Evolutionary conservation across 1,140 invertebrate species (phyloP).

Genomic region (Periplaneta americana): DNA sequence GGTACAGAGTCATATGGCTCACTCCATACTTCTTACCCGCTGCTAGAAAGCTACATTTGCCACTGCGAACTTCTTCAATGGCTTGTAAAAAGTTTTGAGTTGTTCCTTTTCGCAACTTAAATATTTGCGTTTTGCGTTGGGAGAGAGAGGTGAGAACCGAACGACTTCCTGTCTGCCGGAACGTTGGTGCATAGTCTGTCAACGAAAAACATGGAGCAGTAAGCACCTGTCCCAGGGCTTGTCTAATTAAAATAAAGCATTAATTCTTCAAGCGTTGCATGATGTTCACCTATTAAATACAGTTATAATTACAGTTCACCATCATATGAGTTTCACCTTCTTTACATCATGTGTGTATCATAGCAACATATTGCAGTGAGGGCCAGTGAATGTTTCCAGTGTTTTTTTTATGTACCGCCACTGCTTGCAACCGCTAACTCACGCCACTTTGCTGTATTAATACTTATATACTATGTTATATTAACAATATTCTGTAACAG

Average conservation of each 20-base stretch:
- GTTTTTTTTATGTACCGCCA: too few relatives aligned
- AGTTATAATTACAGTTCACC: not conserved
- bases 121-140: slow-evolving; percentile 2
- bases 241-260: not conserved
- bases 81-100: slow-evolving; percentile 11
- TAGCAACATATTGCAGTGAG: not conserved
- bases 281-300: not conserved
- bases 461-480: too few relatives aligned
- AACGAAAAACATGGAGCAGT: slow-evolving; percentile 7
- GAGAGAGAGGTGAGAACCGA: not conserved
- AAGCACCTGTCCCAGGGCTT: not conserved
- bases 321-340: not conserved
- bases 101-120: slow-evolving; percentile 10
- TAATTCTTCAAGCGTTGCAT: not conserved
- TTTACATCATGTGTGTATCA: not conserved
- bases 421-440: too few relatives aligned
- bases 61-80: slow-evolving; percentile 3
- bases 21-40: slow-evolving; percentile 13
- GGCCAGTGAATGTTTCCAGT: too few relatives aligned
- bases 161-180: slow-evolving; percentile 6
- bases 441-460: too few relatives aligned
- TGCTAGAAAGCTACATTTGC: slow-evolving; percentile 7
- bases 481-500: too few relatives aligned
- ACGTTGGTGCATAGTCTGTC: slow-evolving; percentile 4
- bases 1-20: slow-evolving; percentile 22